Evolutionary conservation across 2,797 vertebrate species (phyloP), one percentile per base, ranked within the genome.

Genomic region (Macroramphosus scolopax): DNA sequence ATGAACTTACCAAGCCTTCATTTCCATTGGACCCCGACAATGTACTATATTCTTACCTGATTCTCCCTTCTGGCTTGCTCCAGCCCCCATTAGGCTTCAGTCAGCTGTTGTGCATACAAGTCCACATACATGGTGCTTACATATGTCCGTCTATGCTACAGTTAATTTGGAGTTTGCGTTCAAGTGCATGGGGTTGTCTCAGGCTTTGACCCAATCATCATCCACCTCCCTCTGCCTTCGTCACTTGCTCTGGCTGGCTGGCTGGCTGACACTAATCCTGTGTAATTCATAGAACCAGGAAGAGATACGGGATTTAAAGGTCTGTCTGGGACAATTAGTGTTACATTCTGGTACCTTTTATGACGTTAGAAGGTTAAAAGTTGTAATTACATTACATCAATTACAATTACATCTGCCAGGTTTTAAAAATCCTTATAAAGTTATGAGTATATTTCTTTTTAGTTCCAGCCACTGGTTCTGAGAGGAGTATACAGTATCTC

Each of bases 51-150:
- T 12, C 68, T 33, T 75, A 91, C 89, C 89, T 77, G 73, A 17
- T 28, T 74, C 28, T 57, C 80, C 44, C 39, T 46, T 72, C 51
- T 87, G 84, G 45, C 88, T 84, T 5, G 77, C 17, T 76, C 70
- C 83, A 76, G 86, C 77, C 73, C 89, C 88, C 88, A 89, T 91
- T 36, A 8, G 68, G 35, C 61, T 65, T 64, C 51, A 41, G 43
- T 72, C 63, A 62, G 59, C 72, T 43, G 58, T 11, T 14, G 9
- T 16, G 15, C 22, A 39, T 22, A 22, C 20, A 6, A 7, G 11
- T 59, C 32, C 29, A 60, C 46, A 20, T 63, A 60, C 62, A 41
- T 26, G 29, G 13, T 4, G 13, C 1, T 35, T 8, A 67, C 50
- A 57, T 26, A 29, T 26, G 1, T 1, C 17, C 4, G 58, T 20